A percentile compares a stretch with the other conserved stretches of the same genome.
Conservation (phyloP, 2,113 vertebrate species). For the Phaethornis superciliosus region DNA sequence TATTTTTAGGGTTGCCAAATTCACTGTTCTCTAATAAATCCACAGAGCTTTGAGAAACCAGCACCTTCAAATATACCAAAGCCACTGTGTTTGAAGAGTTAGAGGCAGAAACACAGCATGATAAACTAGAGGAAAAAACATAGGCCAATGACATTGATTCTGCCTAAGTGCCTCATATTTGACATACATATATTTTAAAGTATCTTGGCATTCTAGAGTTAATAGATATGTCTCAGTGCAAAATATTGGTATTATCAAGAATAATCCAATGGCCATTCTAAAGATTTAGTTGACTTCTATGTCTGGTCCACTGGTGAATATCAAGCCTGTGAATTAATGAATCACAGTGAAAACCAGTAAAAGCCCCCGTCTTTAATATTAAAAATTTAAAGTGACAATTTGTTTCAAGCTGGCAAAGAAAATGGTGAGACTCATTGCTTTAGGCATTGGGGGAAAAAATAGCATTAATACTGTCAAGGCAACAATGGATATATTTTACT, state of each 20-base stretch:
- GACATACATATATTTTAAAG: neutral
- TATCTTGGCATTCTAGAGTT: neutral
- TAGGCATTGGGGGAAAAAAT: neutral
- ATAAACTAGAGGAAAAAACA: neutral
- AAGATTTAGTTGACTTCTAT: neutral
- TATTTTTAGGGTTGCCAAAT: neutral
- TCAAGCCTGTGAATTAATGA: neutral
- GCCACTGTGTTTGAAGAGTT: neutral
- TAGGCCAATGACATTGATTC: neutral
- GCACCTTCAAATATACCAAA: neutral
- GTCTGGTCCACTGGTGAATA: neutral
- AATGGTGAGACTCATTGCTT: neutral
- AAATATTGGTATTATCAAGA: neutral
- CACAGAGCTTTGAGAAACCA: neutral
- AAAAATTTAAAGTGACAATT: constrained; percentile 10
- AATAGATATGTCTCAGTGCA: neutral
- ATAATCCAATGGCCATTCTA: neutral
- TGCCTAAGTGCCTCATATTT: neutral
- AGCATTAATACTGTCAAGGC: constrained; percentile 47
- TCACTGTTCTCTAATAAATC: neutral
- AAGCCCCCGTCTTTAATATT: neutral
- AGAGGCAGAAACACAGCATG: neutral
- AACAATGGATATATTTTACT: constrained; percentile 47
- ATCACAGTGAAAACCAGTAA: neutral
- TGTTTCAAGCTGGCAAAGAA: constrained; percentile 23